phyloP scores from a whole-genome alignment of 2,113 vertebrate genomes.

The Monarcha castaneiventris region DNA sequence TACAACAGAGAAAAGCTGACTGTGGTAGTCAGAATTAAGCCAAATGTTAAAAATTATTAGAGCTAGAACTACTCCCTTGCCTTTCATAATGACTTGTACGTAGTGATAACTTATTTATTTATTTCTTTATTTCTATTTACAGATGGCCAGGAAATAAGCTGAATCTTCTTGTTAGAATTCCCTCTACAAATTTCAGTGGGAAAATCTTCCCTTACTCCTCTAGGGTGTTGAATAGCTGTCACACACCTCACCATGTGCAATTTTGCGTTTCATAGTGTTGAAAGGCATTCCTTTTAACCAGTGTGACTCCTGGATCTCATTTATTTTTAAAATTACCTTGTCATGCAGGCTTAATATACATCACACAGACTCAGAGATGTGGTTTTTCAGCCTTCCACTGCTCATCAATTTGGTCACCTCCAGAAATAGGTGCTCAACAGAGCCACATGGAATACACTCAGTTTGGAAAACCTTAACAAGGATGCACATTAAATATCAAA shows the following conservation, averaged over 20 bases:
- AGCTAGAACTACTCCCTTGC: not conserved
- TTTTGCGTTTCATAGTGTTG: not conserved
- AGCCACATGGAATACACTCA: not conserved
- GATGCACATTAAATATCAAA: not conserved
- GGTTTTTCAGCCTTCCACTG: not conserved
- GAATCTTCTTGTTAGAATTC: not conserved
- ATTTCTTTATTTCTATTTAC: not conserved
- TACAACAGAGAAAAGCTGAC: not conserved
- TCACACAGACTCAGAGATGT: not conserved
- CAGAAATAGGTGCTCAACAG: not conserved
- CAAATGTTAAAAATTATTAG: not conserved
- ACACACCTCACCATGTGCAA: not conserved
- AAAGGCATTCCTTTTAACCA: not conserved
- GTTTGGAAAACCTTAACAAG: not conserved
- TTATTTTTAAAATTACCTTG: not conserved
- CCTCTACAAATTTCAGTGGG: not conserved
- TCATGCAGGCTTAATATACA: not conserved
- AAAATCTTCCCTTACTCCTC: not conserved
- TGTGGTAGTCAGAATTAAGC: not conserved
- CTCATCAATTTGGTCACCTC: not conserved
- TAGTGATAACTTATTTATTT: not conserved
- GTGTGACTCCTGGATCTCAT: not conserved
- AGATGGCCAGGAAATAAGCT: not conserved
- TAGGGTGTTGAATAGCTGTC: not conserved
- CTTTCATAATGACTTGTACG: rapidly evolving